Conservation (phyloP, 2,888 invertebrate species). For the Harmothoe impar region DNA sequence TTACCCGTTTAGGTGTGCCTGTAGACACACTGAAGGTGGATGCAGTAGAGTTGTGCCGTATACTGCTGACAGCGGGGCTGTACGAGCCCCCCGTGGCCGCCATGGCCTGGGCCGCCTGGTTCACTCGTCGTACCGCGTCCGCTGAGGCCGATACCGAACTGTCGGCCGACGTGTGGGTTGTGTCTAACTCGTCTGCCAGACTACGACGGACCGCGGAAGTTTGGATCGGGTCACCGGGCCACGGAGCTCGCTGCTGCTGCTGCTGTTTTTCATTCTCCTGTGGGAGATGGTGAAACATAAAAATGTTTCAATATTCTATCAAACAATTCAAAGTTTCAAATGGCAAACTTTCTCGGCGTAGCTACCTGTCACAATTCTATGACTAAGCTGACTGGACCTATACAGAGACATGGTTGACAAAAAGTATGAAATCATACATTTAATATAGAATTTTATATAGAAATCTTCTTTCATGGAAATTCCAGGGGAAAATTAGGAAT, state of each 20-base stretch:
- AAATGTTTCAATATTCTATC: no score
- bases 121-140: background rate
- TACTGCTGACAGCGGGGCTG: slow-evolving; percentile 7
- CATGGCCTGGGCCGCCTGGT: background rate
- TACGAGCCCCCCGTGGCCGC: background rate
- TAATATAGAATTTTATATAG: no score
- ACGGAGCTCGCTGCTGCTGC: background rate
- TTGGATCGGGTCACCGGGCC: background rate
- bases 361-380: no score
- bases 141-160: background rate
- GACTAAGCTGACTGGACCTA: no score
- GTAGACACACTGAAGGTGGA: background rate
- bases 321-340: no score
- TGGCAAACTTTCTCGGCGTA: no score
- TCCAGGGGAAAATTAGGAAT: no score
- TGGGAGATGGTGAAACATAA: background rate
- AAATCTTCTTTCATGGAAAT: no score
- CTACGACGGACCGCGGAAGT: background rate
- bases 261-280: background rate
- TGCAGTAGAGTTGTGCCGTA: background rate
- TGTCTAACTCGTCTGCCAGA: background rate
- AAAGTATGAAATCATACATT: no score
- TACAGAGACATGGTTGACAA: no score
- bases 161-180: background rate
- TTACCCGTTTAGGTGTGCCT: background rate